Percentiles rank a stretch among this genome's conserved stretches.
These are phyloP conservation scores for Microctonus hyperodae DNA, from an alignment of 2,888 invertebrate species.

Conservation along the genomic window DNA sequence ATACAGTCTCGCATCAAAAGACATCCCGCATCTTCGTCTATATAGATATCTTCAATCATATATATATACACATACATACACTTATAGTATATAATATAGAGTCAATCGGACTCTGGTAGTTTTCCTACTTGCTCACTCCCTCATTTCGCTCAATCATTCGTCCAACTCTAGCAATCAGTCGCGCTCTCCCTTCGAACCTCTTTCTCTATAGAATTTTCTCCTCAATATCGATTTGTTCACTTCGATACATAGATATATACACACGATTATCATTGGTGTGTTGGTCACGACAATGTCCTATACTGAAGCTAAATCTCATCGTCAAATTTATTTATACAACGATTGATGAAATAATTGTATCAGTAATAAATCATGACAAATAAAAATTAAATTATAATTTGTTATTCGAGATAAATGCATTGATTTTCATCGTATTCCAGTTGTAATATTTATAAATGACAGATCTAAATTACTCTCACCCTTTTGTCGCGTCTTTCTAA, in stretches of 20 bases:
- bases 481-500: background rate
- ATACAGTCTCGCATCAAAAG: slow-evolving; percentile 11
- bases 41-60: background rate
- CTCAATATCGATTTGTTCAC: slow-evolving; percentile 1
- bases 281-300: background rate
- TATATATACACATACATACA: slow-evolving; percentile 9
- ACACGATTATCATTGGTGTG: background rate
- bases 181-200: background rate
- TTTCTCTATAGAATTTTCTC: background rate
- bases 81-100: background rate
- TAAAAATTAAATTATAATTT: background rate
- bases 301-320: background rate
- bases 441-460: background rate
- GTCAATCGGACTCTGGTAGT: background rate
- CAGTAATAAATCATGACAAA: background rate
- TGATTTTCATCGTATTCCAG: background rate
- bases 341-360: background rate
- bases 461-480: slow-evolving; percentile 10
- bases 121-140: background rate
- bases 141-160: background rate
- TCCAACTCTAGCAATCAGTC: background rate
- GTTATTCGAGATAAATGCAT: background rate
- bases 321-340: background rate
- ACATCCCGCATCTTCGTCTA: slow-evolving; percentile 4
- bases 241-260: background rate